Conservation (phyloP, 2,797 vertebrate genomes). For the Rhinichthys osculus region DNA sequence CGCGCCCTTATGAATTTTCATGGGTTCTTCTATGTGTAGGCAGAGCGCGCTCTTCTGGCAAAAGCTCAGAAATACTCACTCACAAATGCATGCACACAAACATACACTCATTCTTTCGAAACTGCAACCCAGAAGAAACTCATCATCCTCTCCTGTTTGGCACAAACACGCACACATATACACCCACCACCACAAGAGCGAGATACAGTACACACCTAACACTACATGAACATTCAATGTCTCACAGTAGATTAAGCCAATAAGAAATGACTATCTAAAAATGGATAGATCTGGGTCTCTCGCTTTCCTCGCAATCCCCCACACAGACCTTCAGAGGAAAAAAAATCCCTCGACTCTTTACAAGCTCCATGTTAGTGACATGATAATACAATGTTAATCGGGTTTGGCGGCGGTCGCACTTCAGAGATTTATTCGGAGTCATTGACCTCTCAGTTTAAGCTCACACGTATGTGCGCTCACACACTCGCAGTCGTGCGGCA, state of each 20-base stretch:
- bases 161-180: constrained; percentile 27
- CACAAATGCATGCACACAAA: constrained; percentile 27
- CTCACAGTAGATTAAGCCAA: constrained; percentile 53
- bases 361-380: constrained; percentile 31
- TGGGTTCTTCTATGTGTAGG: constrained; percentile 64
- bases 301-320: not conserved
- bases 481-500: not conserved
- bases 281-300: constrained; percentile 45
- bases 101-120: constrained; percentile 29
- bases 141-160: constrained; percentile 36
- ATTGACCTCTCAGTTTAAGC: constrained; percentile 29
- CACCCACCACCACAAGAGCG: constrained; percentile 33
- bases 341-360: not conserved
- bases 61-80: constrained; percentile 59
- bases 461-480: constrained; percentile 5
- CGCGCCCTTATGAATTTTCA: constrained; percentile 65
- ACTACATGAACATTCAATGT: constrained; percentile 48
- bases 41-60: constrained; percentile 65
- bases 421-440: constrained; percentile 11
- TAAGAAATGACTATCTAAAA: constrained; percentile 56
- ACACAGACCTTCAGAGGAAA: constrained; percentile 31
- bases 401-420: constrained; percentile 11
- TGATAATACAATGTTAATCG: constrained; percentile 37
- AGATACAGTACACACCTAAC: constrained; percentile 42
- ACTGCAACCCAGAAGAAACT: constrained; percentile 41